A percentile compares a stretch with the other conserved stretches of the same genome.
phyloP scores from a whole-genome alignment of 2,113 vertebrate species.

The rabbit (Oryctolagus cuniculus) region DNA sequence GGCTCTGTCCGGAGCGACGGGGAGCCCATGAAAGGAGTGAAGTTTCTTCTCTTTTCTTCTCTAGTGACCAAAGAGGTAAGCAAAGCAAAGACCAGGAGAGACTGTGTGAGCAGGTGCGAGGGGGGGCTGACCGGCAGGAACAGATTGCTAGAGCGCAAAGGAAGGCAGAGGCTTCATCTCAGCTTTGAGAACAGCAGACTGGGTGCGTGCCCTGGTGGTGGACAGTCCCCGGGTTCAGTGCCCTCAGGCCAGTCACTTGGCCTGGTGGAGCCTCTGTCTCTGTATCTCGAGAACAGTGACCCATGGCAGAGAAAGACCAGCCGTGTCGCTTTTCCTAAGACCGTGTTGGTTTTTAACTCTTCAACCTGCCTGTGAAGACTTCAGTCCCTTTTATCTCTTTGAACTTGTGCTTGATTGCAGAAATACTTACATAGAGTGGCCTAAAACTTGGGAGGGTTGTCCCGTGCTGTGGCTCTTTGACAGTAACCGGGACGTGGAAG shows the following conservation, averaged over 20 bases:
- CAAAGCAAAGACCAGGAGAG: not conserved
- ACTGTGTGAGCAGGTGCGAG: not conserved
- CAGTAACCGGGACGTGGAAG: not conserved
- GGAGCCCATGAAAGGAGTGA: constrained; percentile 99
- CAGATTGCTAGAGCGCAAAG: not conserved
- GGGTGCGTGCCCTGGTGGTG: not conserved
- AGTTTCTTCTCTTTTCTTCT: constrained; percentile 97
- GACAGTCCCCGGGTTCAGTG: not conserved
- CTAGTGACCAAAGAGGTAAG: constrained; percentile 92
- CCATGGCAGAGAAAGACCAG: not conserved
- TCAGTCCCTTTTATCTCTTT: not conserved
- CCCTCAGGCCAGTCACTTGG: no score
- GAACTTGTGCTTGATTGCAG: not conserved
- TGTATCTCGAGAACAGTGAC: not conserved
- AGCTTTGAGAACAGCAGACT: not conserved
- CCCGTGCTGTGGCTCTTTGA: not conserved
- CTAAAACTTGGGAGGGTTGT: not conserved
- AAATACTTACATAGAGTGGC: not conserved
- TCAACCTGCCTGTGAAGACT: not conserved
- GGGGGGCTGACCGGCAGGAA: not conserved
- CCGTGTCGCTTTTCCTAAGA: not conserved
- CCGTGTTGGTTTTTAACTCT: not conserved
- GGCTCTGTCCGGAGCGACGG: constrained; percentile 97
- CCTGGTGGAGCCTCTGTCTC: not conserved
- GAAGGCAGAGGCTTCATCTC: not conserved